A percentile compares a stretch with the other conserved stretches of the same genome.
These are phyloP conservation scores for Papilio aristodemus DNA, from an alignment of 1,140 invertebrate genomes.

Conservation along the genomic window DNA sequence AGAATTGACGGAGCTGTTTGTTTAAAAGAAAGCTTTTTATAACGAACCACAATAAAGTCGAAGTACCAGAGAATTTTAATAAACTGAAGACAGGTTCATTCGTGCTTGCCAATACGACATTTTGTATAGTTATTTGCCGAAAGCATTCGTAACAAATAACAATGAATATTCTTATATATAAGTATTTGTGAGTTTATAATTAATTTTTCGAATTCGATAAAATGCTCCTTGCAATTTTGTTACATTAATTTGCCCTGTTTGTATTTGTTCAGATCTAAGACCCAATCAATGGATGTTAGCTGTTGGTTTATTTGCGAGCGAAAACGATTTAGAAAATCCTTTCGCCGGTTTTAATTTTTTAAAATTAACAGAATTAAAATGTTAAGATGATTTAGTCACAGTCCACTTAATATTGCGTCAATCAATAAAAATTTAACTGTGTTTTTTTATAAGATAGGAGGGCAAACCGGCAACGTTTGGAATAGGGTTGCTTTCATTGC, in stretches of 20 bases:
- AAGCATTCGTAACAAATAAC: background rate
- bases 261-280: background rate
- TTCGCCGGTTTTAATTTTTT: too few species aligned
- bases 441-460: too few species aligned
- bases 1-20: conserved; percentile 2
- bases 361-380: too few species aligned
- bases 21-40: conserved; percentile 4
- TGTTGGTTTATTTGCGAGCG: background rate
- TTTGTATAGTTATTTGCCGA: background rate
- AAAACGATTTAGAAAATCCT: background rate
- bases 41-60: conserved; percentile 10
- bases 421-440: too few species aligned
- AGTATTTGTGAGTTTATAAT: background rate
- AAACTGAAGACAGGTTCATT: background rate
- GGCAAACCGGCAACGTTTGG: too few species aligned
- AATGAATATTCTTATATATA: background rate
- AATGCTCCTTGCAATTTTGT: background rate
- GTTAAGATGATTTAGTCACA: background rate
- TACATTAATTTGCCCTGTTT: background rate
- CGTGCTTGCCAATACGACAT: background rate
- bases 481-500: too few species aligned
- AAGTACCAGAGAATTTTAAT: background rate
- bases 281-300: background rate
- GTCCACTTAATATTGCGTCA: too few species aligned
- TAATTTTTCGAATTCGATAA: background rate